Evolutionary conservation across 2,113 vertebrate species (phyloP), one percentile per base, ranked within the genome.

Genomic region (Gallinago paraguaiae): DNA sequence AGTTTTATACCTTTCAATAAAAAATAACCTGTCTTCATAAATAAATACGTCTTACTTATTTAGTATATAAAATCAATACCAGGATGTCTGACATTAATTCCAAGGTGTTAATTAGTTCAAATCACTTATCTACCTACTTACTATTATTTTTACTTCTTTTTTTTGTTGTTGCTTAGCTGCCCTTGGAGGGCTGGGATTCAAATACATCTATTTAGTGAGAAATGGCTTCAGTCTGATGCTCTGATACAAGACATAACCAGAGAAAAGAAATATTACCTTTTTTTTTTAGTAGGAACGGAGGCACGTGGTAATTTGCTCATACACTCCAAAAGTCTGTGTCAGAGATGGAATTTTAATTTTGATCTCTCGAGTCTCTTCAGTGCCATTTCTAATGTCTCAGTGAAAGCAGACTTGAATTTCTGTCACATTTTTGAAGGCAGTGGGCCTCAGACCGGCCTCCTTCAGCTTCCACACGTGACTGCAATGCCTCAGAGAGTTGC

Each of bases 261-360:
- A 86, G 20, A 77, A 17, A 64, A 89, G n/a, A 65, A 85, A 50
- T 39, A 74, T 39, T 39, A 39, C 39, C 39, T 20, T 93, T 69
- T 43, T 48, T 39, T 39, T 9, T 35, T 39, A 76, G 37, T 39
- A 92, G 93, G 67, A 93, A 63, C 70, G 39, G 23, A 85, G n/a
- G 71, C 67, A 85, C 57, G 18, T 41, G 45, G n/a, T 39, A 80
- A 90, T 69, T 87, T 85, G 50, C 59, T 94, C 54, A 77, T 50
- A 88, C 31, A 82, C 84, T 90, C 91, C 84, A 70, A 63, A 90
- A 94, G 76, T 51, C 68, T 78, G 37, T 88, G 84, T 92, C 90
- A 94, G 85, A 96, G 68, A 64, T 13, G 27, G 75, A 94, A 94
- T 92, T 97, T 93, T 92, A 93, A 90, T 93, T 86, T 54, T 41